Evolutionary conservation across 1,140 invertebrate species (phyloP), one percentile per base, ranked within the genome.

Genomic region (Musca domestica): DNA sequence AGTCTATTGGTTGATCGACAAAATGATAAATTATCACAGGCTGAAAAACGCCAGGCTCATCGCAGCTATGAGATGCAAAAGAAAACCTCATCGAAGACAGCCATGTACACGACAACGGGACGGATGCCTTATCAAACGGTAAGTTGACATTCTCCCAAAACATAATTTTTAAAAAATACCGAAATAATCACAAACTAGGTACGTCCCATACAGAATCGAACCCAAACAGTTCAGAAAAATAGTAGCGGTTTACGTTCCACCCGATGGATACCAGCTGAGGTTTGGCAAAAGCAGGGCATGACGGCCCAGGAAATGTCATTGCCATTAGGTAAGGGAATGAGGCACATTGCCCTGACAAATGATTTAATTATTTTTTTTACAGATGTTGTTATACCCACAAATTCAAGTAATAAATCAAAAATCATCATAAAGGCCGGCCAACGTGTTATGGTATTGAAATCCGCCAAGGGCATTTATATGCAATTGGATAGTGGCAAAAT

Each of bases 381-480:
- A 88, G 95, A 97, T 83, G 94, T 97, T 52, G 92, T 95, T 15
- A 95, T 98, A 75, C 95, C 95, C 49, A 96, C 94, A 0, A 95
- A 93, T 82, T 92, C 90, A 64, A 90, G 88, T n/a, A 93, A 92
- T 72, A 91, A 92, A 74, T 90, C 88, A 20, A 93, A 91, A 74
- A 95, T 94, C 68, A 91, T 93, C 9, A 84, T 98, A 17, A 95
- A 95, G 79, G 92, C 94, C 5, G 95, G 95, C 0, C 94, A 98
- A 80, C 88, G 94, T 72, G 94, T 98, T 0, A 91, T 96, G 86
- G 93, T 98, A 3, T 85, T 98, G 1, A 96, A 96, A 79, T 96
- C 94, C 17, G 91, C 94, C 0, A 96, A 96, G 83, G 95, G 95
- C 34, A 95, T 98, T 68, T 98, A 97, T 81, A 94, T 98, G 88